Conservation (phyloP, 2,888 invertebrate species). For the Acheta domesticus region DNA sequence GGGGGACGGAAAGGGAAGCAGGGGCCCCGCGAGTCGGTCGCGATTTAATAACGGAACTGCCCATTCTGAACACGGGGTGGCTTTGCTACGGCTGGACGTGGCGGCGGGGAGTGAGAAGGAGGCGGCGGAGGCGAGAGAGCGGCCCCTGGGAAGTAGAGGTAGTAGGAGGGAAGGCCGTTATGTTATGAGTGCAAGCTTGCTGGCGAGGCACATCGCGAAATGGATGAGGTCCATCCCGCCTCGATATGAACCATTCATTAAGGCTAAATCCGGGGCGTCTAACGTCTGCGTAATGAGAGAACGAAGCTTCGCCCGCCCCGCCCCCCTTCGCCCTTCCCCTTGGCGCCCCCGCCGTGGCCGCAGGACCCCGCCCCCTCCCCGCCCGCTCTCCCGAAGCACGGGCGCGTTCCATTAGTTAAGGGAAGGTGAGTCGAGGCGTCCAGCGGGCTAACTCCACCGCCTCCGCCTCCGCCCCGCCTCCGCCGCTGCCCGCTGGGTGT, state of each 20-base stretch:
- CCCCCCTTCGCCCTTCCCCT: neutral
- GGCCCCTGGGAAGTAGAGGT: neutral
- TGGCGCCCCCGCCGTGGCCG: neutral
- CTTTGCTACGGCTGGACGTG: constrained; percentile 25
- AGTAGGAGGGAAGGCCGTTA: constrained; percentile 26
- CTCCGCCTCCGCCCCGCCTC: constrained; percentile 4
- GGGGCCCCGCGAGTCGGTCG: constrained; percentile 8
- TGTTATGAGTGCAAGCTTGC: constrained; percentile 33
- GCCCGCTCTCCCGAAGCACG: neutral
- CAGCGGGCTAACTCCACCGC: neutral
- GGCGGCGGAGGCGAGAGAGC: neutral
- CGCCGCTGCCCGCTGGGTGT: neutral
- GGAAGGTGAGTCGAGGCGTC: constrained; percentile 2
- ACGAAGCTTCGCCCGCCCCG: neutral
- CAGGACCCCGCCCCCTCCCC: neutral
- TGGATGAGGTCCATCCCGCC: constrained; percentile 34
- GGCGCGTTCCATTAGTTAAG: constrained; percentile 18
- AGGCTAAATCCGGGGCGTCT: constrained; percentile 31
- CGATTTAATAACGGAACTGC: constrained; percentile 35
- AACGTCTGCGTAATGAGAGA: constrained; percentile 24
- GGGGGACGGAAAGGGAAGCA: neutral
- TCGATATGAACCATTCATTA: constrained; percentile 37
- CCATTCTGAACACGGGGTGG: constrained; percentile 25
- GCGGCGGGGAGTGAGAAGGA: neutral
- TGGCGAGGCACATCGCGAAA: constrained; percentile 34